These are phyloP conservation scores for Tragulus kanchil DNA, from an alignment of 2,113 vertebrate species.

Conservation along the genomic window DNA sequence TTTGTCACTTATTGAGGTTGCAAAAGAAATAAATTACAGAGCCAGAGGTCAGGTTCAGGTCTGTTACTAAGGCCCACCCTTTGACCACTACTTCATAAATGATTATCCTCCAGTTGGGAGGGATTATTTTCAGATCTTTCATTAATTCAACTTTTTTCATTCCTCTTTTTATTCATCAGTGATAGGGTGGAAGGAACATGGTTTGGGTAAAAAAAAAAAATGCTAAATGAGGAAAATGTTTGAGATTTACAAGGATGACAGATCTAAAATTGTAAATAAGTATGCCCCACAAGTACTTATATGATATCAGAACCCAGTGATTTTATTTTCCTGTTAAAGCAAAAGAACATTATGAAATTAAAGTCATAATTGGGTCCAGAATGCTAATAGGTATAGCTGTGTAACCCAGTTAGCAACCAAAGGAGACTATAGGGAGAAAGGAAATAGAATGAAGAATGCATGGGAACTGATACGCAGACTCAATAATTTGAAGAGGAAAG, in stretches of 20 bases:
- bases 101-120: background rate
- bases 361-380: conserved; percentile 54
- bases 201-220: background rate
- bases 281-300: background rate
- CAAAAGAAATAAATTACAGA: background rate
- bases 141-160: background rate
- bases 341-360: conserved; percentile 66
- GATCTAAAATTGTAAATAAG: conserved; percentile 12
- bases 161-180: background rate
- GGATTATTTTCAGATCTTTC: background rate
- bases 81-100: background rate
- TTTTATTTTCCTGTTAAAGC: conserved; percentile 59
- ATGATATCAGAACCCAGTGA: conserved; percentile 50
- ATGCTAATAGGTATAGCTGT: conserved; percentile 61
- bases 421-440: conserved; percentile 54
- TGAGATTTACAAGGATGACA: conserved; percentile 26
- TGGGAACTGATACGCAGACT: background rate
- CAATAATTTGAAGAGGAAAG: conserved; percentile 24
- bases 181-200: background rate
- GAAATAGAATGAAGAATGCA: background rate
- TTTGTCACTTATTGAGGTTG: background rate
- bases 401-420: conserved; percentile 62
- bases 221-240: background rate
- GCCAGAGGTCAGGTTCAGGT: background rate
- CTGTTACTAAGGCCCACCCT: background rate